Evolutionary conservation across 2,797 vertebrate genomes (phyloP).

Genomic region (Discoglossus pictus): DNA sequence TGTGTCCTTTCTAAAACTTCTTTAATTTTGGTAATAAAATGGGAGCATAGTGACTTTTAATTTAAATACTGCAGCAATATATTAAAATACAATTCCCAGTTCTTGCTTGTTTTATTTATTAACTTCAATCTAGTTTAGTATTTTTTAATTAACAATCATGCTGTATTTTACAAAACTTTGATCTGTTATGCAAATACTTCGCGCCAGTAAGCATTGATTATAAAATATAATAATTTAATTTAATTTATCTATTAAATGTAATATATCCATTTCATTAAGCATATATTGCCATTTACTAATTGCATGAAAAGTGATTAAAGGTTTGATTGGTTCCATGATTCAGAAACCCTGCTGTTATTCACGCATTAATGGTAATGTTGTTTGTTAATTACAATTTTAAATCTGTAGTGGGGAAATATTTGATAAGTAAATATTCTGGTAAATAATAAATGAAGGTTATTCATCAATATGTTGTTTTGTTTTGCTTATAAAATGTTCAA

Average conservation of each 20-base stretch:
- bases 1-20: no score
- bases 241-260: not conserved
- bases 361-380: not conserved
- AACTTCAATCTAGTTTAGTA: no score
- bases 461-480: not conserved
- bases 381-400: slow-evolving; percentile 9
- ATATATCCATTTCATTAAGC: not conserved
- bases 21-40: no score
- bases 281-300: slow-evolving; percentile 4
- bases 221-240: not conserved
- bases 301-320: not conserved
- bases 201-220: no score
- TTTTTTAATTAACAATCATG: no score
- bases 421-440: not conserved
- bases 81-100: no score
- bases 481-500: not conserved
- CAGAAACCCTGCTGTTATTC: not conserved
- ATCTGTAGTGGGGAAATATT: slow-evolving; percentile 4
- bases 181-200: no score
- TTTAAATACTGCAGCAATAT: no score
- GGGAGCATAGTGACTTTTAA: no score
- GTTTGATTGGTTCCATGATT: not conserved
- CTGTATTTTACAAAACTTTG: no score
- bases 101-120: no score
- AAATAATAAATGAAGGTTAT: not conserved